Conservation (phyloP, 2,797 vertebrate genomes). For the Coluber constrictor region DNA sequence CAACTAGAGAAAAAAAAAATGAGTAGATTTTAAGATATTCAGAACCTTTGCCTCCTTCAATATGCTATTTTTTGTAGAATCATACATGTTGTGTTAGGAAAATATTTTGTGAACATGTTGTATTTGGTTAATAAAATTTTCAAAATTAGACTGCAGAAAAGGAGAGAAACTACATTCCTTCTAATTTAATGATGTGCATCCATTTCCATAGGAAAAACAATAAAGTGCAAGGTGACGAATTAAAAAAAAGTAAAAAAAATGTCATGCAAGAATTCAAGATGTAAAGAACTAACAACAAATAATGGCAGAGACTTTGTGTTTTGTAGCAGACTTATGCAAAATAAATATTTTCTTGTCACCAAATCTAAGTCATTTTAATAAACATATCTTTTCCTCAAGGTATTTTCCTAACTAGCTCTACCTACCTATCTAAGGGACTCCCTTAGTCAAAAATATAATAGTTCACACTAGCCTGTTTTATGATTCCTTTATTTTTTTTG, state of each 20-base stretch:
- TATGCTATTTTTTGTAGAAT: background rate
- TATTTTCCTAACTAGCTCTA: background rate
- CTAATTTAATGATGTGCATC: background rate
- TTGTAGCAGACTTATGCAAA: background rate
- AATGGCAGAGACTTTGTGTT: background rate
- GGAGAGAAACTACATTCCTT: background rate
- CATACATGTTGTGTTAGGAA: background rate
- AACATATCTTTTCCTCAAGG: background rate
- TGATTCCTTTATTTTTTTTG: background rate
- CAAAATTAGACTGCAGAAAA: background rate
- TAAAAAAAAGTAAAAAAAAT: background rate
- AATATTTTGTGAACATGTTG: slow-evolving; percentile 20
- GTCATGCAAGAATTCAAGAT: background rate
- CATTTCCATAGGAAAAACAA: background rate
- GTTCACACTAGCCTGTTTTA: background rate
- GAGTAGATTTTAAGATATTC: background rate
- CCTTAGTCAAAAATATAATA: background rate
- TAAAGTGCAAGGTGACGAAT: background rate
- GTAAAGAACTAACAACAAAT: background rate
- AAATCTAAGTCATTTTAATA: background rate
- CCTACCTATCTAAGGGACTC: background rate
- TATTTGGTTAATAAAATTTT: slow-evolving; percentile 17
- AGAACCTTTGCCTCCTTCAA: background rate
- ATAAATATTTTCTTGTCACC: background rate
- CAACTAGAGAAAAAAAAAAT: slow-evolving; percentile 66